Base-by-base conservation (phyloP, 2,113 vertebrate species). In the Chaenocephalus aceratus region DNA sequence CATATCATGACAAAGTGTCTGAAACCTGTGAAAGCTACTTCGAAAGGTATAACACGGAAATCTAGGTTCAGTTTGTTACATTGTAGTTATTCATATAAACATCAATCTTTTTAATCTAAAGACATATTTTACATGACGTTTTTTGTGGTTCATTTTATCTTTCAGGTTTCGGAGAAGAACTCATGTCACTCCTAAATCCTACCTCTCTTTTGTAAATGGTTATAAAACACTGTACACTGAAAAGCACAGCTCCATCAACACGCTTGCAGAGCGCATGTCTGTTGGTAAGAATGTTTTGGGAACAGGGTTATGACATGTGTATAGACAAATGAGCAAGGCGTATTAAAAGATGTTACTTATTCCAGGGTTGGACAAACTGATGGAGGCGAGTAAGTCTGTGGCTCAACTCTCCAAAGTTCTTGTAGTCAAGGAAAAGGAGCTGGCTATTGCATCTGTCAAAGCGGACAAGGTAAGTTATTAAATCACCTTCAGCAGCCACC, bases 301-400 rank as follows among this genome's bases (percentile, higher is more conserved):
- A 49, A 58, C 21, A 41, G 60, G 41, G 6, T 51, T 45, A 18
- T 59, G 10, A 15, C n/a, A 0, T 60, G 7, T 41, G 36, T 41
- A 41, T 41, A 16, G 48, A 41, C 18, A 57, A 13, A 15, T 53
- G 51, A 79, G 12, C 13, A 48, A 30, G 34, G 14, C 56, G 16
- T 63, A 13, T 67, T 41, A 48, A 44, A 65, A 54, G 10, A 36
- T 52, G 9, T 61, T 56, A 53, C 21, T 64, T 36, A 57, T 67
- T 82, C 3, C 71, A 91, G 96, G 96, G n/a, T 94, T 97, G 45
- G 76, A 90, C 77, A 97, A 97, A 85, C 90, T 97, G 46, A 95
- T 95, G 95, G 96, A 97, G 73, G 96, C 97, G 6, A 96, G 95
- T 63, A 95, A 95, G 80, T 97, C 96, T 48, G 94, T 96, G 56